Conservation (phyloP, 23 tunicate genomes). For the Styela plicata region DNA sequence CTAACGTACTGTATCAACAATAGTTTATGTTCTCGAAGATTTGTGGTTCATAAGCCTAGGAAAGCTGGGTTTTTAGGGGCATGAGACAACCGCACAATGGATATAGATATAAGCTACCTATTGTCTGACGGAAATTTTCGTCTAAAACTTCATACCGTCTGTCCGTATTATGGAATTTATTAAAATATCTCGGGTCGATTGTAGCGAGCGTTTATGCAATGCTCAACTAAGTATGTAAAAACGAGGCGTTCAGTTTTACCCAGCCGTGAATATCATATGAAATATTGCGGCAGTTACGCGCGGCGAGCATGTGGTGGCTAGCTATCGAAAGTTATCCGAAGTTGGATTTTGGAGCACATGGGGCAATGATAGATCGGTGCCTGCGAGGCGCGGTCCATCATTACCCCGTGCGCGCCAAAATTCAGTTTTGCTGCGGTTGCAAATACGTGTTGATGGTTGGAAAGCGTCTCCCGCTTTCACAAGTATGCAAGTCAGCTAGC, state of each 20-base stretch:
- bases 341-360: too few relatives aligned
- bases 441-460: too few relatives aligned
- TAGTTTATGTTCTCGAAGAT: neutral
- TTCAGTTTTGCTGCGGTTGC: too few relatives aligned
- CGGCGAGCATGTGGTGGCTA: neutral
- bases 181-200: neutral
- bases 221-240: neutral
- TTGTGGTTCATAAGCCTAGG: neutral
- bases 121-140: neutral
- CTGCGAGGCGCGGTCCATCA: too few relatives aligned
- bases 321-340: too few relatives aligned
- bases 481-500: too few relatives aligned
- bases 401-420: too few relatives aligned
- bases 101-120: neutral
- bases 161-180: neutral
- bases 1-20: neutral
- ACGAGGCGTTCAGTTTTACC: neutral
- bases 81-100: neutral
- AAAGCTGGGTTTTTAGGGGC: neutral
- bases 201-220: neutral
- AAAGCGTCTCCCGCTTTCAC: too few relatives aligned
- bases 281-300: neutral
- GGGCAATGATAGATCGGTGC: too few relatives aligned
- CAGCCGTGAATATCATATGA: neutral
- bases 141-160: neutral